Evolutionary conservation across 2,797 vertebrate genomes (phyloP), one percentile per base, ranked within the genome.

Genomic region (Platyrinchus mystaceus): DNA sequence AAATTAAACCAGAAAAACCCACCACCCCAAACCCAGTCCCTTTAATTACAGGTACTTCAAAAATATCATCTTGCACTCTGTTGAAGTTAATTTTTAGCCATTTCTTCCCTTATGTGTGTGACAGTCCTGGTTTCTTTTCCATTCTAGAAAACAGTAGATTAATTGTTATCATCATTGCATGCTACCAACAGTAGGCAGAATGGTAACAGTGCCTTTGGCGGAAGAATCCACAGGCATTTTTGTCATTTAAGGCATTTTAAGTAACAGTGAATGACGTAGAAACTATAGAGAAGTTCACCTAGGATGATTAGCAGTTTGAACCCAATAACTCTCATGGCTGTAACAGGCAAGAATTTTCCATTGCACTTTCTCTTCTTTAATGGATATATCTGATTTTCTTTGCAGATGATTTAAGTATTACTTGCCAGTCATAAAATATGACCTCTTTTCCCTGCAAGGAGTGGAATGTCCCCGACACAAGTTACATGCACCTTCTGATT

Each of bases 271-370:
- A 34, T 79, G 49, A 84, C 36, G 20, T 2, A 27, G 23, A 56
- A 88, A 62, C 12, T 58, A 52, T 74, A 66, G 56, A 60, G 32
- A 62, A 56, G 7, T 63, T 75, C 23, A 79, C 4, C 4, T 4
- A 21, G 13, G 39, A 66, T 46, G 68, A 87, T 90, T 59, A 68
- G 10, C 13, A 27, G n/a, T 59, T 60, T 79, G 84, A 95, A 93
- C 79, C 5, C 19, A 9, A 5, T 95, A 87, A 90, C 59, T 74
- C 58, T 64, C 4, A 2, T 32, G 30, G 82, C 18, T 30, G 16
- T 39, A 66, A 44, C 8, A 69, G 3, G 0, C 34, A 76, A 76
- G 32, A 62, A 39, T 62, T 87, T 84, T 75, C 58, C 43, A 11
- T 59, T 73, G 36, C 49, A 32, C 36, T 92, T 91, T 91, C 47